A percentile compares a stretch with the other conserved stretches of the same genome.
Evolutionary conservation across 2,888 invertebrate species (phyloP).

Genomic region (Dryococelus australis): DNA sequence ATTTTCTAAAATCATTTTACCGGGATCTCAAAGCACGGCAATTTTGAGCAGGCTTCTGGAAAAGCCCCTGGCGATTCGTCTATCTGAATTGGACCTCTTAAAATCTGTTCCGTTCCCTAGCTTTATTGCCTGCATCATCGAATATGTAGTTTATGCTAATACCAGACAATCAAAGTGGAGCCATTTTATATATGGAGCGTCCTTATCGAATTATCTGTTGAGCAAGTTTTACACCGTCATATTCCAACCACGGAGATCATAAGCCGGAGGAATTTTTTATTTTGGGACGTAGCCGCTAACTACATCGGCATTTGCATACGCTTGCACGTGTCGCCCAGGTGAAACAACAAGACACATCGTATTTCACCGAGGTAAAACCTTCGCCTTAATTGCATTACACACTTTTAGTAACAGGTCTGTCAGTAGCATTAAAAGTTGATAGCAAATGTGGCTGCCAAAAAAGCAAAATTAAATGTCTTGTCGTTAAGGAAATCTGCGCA

Average conservation of each 20-base stretch:
- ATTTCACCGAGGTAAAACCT: neutral
- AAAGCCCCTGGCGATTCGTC: neutral
- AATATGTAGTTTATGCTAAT: slow-evolving; percentile 16
- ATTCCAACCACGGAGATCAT: neutral
- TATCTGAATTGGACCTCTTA: neutral
- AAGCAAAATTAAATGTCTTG: neutral
- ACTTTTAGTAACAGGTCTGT: neutral
- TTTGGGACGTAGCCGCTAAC: neutral
- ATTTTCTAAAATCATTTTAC: neutral
- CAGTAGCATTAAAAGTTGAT: neutral
- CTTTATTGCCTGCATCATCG: neutral
- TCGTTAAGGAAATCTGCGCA: too few relatives aligned
- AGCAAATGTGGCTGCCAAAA: neutral
- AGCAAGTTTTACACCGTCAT: neutral
- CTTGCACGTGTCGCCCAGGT: neutral
- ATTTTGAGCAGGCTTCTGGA: neutral
- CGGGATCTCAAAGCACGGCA: neutral
- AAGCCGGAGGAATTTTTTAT: neutral
- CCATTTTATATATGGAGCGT: neutral
- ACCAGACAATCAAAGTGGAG: neutral
- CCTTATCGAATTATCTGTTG: neutral
- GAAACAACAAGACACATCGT: neutral
- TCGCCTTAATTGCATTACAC: neutral
- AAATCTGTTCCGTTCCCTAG: neutral
- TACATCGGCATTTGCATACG: neutral